Conservation (phyloP, 2,888 invertebrate species). For the Mythimna impura region DNA sequence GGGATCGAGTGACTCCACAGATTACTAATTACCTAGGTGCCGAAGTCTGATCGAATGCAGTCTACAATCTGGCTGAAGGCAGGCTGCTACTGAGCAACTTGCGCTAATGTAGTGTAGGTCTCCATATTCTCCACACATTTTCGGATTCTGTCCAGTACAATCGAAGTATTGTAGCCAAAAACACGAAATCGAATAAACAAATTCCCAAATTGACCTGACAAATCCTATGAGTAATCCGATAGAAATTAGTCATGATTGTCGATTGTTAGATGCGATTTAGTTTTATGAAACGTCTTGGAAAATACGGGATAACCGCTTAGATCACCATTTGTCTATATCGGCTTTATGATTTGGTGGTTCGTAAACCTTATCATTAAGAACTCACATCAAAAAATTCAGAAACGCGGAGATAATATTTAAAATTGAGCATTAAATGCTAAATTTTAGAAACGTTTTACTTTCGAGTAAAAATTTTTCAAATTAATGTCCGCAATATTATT, state of each 20-base stretch:
- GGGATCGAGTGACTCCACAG: conserved; percentile 22
- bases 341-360: not conserved
- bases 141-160: not conserved
- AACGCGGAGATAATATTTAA: not conserved
- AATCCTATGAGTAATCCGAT: conserved; percentile 1
- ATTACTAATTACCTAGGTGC: conserved; percentile 37
- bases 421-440: too few relatives aligned
- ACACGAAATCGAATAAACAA: not conserved
- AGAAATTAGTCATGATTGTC: conserved; percentile 5
- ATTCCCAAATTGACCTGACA: not conserved
- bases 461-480: not conserved
- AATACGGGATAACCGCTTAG: not conserved
- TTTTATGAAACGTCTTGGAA: conserved; percentile 4
- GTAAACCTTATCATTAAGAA: conserved; percentile 10
- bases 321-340: conserved; percentile 12
- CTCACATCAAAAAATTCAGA: too few relatives aligned
- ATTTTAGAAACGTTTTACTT: conserved; percentile 9
- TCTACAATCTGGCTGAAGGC: not conserved
- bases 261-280: not conserved
- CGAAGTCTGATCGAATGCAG: conserved; percentile 14
- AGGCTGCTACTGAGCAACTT: not conserved
- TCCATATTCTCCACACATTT: not conserved
- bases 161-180: not conserved
- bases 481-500: conserved; percentile 5
- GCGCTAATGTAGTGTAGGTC: not conserved